Conservation (phyloP, 2,888 invertebrate genomes). For the Leptopilina drosophilae region DNA sequence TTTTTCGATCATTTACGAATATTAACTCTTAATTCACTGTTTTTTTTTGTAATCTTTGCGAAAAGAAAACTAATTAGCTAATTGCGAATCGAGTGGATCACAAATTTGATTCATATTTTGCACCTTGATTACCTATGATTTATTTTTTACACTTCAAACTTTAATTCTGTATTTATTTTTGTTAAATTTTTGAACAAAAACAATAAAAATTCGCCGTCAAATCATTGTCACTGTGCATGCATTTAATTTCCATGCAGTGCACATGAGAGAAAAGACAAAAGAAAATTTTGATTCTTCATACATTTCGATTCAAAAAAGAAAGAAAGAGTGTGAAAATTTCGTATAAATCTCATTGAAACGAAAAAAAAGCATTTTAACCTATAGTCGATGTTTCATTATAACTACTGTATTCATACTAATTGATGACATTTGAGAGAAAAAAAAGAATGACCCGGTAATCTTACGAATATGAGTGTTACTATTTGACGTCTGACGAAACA, state of each 20-base stretch:
- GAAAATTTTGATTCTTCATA: not conserved
- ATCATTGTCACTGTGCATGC: not conserved
- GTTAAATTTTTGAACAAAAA: not conserved
- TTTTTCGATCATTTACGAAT: not conserved
- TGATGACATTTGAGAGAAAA: not conserved
- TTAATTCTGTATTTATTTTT: not conserved
- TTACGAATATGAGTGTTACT: not conserved
- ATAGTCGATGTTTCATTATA: slow-evolving; percentile 24
- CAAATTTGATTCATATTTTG: slow-evolving; percentile 17
- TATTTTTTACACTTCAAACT: slow-evolving; percentile 18
- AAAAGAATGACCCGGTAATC: not conserved
- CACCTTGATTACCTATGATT: slow-evolving; percentile 12
- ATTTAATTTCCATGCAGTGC: not conserved
- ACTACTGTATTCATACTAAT: not conserved
- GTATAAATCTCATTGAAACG: not conserved
- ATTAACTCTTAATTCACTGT: not conserved
- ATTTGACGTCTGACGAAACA: slow-evolving; percentile 42
- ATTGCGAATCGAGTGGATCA: not conserved
- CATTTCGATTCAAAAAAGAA: not conserved
- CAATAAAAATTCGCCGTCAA: not conserved
- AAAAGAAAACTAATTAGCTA: not conserved
- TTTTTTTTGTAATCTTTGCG: not conserved
- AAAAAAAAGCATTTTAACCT: slow-evolving; percentile 17
- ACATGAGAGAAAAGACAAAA: not conserved
- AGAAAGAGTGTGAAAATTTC: slow-evolving; percentile 6